Evolutionary conservation across 2,113 vertebrate species (phyloP).

Genomic region (Xiphorhynchus elegans): DNA sequence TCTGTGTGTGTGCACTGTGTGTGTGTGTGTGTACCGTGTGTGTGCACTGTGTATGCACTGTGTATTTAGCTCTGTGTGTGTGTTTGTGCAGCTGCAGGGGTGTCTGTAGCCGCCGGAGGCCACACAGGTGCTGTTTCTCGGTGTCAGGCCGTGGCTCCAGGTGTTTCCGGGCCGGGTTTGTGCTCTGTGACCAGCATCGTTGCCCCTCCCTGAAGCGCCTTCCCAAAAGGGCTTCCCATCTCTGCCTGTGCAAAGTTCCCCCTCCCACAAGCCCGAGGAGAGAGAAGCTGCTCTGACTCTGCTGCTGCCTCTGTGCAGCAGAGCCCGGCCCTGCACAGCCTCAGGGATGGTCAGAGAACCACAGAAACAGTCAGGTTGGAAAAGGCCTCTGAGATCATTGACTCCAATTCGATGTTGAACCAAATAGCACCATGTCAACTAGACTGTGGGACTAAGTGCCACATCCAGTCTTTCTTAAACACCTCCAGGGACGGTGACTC

Average conservation of each 20-base stretch:
- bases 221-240: not conserved
- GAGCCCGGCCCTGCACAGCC: not conserved
- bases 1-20: not conserved
- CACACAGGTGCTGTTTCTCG: not conserved
- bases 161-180: not conserved
- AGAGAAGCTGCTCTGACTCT: too few species aligned
- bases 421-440: not conserved
- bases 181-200: rapidly evolving
- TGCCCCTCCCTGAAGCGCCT: rapidly evolving
- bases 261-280: not conserved
- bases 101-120: rapidly evolving
- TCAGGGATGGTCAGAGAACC: not conserved
- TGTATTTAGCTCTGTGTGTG: not conserved
- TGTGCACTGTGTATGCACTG: not conserved
- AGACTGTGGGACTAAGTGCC: not conserved
- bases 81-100: not conserved
- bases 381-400: not conserved
- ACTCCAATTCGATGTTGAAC: not conserved
- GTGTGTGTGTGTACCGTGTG: not conserved
- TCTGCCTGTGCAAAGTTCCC: rapidly evolving
- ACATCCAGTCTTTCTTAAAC: not conserved
- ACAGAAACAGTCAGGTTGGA: not conserved
- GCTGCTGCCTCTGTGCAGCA: not conserved
- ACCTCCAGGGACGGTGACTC: not conserved
- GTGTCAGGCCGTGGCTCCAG: not conserved